Evolutionary conservation across 2,888 invertebrate genomes (phyloP).

Genomic region (Oasisia sp.): DNA sequence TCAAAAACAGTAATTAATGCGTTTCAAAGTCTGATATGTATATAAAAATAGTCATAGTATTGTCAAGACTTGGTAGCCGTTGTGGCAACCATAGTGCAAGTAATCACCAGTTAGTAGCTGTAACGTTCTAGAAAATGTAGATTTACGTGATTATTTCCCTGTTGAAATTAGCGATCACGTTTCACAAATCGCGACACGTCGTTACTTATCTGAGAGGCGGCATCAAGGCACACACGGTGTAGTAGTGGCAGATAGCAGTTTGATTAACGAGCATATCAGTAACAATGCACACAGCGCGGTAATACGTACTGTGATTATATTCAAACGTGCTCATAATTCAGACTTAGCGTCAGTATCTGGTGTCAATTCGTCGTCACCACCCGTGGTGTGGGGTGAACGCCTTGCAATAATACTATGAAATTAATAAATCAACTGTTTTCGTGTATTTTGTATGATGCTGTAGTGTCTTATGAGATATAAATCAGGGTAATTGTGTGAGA

Average conservation of each 20-base stretch:
- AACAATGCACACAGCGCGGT: not conserved
- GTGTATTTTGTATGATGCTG: not conserved
- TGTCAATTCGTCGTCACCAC: not conserved
- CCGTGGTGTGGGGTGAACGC: not conserved
- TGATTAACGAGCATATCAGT: not conserved
- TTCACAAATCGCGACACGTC: not conserved
- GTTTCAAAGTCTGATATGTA: too few relatives aligned
- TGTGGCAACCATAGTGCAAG: too few relatives aligned
- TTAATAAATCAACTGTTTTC: not conserved
- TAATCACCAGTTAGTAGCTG: too few relatives aligned
- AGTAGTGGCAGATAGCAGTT: not conserved
- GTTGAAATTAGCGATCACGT: not conserved
- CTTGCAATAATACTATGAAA: not conserved
- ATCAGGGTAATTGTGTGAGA: not conserved
- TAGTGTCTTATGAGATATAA: not conserved
- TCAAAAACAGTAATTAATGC: too few relatives aligned
- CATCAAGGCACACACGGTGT: not conserved
- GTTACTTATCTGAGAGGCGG: not conserved
- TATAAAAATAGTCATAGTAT: too few relatives aligned
- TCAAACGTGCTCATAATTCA: not conserved
- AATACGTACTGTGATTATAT: not conserved
- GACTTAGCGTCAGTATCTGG: not conserved
- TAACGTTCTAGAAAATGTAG: not conserved
- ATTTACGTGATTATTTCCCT: not conserved
- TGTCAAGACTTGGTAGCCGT: too few relatives aligned